Conservation (phyloP, 2,888 invertebrate species). For the Aleiodes leptofemur region DNA sequence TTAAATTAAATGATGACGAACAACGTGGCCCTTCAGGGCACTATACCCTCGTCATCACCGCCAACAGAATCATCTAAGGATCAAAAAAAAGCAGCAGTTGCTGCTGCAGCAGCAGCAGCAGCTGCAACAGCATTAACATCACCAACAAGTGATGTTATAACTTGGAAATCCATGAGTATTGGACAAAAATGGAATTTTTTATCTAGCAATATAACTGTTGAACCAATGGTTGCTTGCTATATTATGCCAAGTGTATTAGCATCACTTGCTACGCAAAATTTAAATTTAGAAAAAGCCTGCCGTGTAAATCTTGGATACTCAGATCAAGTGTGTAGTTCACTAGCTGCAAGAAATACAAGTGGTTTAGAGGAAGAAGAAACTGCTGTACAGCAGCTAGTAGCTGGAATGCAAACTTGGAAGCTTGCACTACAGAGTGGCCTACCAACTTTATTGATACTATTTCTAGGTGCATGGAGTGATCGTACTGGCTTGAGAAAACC, state of each 20-base stretch:
- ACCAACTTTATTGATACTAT: conserved; percentile 88
- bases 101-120: not conserved
- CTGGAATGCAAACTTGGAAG: conserved; percentile 91
- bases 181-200: conserved; percentile 79
- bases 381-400: conserved; percentile 79
- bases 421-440: conserved; percentile 88
- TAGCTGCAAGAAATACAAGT: conserved; percentile 84
- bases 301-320: conserved; percentile 87
- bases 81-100: not conserved
- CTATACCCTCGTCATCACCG: conserved; percentile 24
- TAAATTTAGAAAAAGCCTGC: conserved; percentile 91
- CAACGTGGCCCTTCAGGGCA: conserved; percentile 41
- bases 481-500: conserved; percentile 83
- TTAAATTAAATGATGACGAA: conserved; percentile 40
- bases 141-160: conserved; percentile 51
- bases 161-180: conserved; percentile 77
- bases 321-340: conserved; percentile 85
- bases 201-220: conserved; percentile 83
- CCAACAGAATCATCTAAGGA: not conserved
- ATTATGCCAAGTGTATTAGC: conserved; percentile 82
- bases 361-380: conserved; percentile 80
- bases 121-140: conserved; percentile 19
- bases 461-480: conserved; percentile 84
- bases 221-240: conserved; percentile 85
- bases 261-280: conserved; percentile 87